Percentiles rank a stretch among this genome's conserved stretches.
phyloP scores from a whole-genome alignment of 37 sponge, comb jelly and placozoan genomes.

The Halichondria panicea region DNA sequence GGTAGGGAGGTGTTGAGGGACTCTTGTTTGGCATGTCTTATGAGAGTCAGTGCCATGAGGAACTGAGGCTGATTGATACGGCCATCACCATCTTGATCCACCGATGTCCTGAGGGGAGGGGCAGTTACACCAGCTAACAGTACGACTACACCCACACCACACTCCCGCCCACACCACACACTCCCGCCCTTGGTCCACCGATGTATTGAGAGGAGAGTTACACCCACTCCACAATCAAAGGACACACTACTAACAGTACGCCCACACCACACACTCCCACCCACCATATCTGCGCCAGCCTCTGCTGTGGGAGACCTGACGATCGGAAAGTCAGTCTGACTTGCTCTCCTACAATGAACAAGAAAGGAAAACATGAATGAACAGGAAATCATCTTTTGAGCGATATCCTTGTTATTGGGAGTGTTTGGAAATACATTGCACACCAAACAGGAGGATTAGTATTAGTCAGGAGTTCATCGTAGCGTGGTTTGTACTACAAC shows the following conservation, averaged over 20 bases:
- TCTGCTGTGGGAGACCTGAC: slow-evolving; percentile 38
- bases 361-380: neutral
- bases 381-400: no score
- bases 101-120: slow-evolving; percentile 26
- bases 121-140: neutral
- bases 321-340: slow-evolving; percentile 40
- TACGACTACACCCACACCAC: neutral
- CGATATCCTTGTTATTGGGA: no score
- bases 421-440: no score
- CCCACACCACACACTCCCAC: slow-evolving; percentile 3
- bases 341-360: slow-evolving; percentile 36
- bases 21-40: slow-evolving; percentile 44
- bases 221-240: neutral
- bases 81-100: slow-evolving; percentile 65
- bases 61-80: slow-evolving; percentile 58
- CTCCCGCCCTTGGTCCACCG: neutral
- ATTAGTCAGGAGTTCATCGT: no score
- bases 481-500: no score
- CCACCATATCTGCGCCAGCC: slow-evolving; percentile 68
- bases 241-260: neutral
- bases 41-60: slow-evolving; percentile 45
- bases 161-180: neutral
- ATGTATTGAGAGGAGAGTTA: neutral
- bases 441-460: no score
- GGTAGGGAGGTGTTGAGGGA: neutral